Evolutionary conservation across 1,140 invertebrate species (phyloP).

Genomic region (Orchestia grillus): DNA sequence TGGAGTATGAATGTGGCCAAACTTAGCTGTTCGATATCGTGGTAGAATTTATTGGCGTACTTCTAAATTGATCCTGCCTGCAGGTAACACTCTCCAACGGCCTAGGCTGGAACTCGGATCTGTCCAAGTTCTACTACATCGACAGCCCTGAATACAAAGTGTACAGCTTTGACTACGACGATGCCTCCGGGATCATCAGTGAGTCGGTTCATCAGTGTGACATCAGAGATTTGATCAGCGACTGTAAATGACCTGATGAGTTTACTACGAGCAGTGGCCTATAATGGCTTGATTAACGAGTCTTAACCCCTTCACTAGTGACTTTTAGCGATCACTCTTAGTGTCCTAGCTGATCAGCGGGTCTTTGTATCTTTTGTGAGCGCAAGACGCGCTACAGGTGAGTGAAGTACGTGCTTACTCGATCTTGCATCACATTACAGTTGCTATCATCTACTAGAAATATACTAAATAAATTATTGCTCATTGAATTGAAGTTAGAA

Average conservation of each 20-base stretch:
- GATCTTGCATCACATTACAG: neutral
- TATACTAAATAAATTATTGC: neutral
- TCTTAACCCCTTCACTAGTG: neutral
- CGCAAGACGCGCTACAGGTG: neutral
- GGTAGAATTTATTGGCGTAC: too few relatives aligned
- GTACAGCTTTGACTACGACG: constrained; percentile 71
- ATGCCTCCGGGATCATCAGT: constrained; percentile 70
- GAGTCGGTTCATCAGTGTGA: neutral
- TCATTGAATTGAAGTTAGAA: neutral
- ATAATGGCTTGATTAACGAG: neutral
- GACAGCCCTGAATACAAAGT: constrained; percentile 71
- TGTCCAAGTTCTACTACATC: constrained; percentile 70
- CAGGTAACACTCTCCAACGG: constrained; percentile 72
- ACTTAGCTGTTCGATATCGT: too few relatives aligned
- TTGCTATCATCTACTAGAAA: neutral
- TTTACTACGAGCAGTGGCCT: neutral
- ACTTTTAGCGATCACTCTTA: neutral
- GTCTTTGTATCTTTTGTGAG: neutral
- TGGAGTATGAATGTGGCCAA: too few relatives aligned
- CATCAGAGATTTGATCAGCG: neutral
- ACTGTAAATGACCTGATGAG: neutral
- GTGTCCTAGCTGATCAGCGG: neutral
- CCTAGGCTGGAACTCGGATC: constrained; percentile 16
- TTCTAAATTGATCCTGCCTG: constrained; percentile 72
- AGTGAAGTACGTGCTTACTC: neutral